Base-by-base conservation (phyloP, 1,140 invertebrate species). In the Conopomorpha cramerella region DNA sequence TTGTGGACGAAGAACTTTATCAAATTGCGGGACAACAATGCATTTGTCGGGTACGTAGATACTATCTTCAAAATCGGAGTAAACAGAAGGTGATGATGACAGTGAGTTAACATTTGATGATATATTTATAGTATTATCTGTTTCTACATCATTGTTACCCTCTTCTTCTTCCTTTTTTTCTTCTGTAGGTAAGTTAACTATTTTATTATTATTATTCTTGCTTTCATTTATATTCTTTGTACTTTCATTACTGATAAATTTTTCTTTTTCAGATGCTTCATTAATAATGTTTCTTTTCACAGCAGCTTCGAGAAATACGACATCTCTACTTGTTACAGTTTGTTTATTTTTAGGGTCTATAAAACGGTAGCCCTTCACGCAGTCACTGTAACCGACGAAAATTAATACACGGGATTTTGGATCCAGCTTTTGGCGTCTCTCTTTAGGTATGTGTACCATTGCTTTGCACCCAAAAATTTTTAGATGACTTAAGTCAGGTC, bases 281-380 rank as follows among this genome's bases (percentile, higher is more conserved):
- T 38, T 19, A 14, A 39, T 29, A 41, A 27, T 34, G 28, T 38
- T 39, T 28, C 39, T 40, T 32, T 31, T 35, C 19, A 43, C 25
- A 14, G 18, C 32, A 34, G 38, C 35, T 43, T 64, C 55, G 6
- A 60, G 30, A 30, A 67, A 66, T 35, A 46, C 41, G 3, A 62
- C 52, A 51, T 58, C 45, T 41, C 59, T 45, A 27, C 46, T 47
- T 26, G 45, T 38, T 6, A 51, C 25, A 23, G 51, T 41, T 47
- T 50, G 47, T 25, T 42, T 46, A 25, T 35, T 50, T 39, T 38
- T 32, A 27, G 43, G 28, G 41, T 70, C 43, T 41, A 46, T 51
- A 6, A 61, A 32, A 26, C 57, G 34, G 39, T 59, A 64, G 6
- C 47, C 55, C 38, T 51, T 49, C 8, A 45, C 41, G 12, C 45